Evolutionary conservation across 2,113 vertebrate genomes (phyloP).

Genomic region (Donacobius atricapilla): DNA sequence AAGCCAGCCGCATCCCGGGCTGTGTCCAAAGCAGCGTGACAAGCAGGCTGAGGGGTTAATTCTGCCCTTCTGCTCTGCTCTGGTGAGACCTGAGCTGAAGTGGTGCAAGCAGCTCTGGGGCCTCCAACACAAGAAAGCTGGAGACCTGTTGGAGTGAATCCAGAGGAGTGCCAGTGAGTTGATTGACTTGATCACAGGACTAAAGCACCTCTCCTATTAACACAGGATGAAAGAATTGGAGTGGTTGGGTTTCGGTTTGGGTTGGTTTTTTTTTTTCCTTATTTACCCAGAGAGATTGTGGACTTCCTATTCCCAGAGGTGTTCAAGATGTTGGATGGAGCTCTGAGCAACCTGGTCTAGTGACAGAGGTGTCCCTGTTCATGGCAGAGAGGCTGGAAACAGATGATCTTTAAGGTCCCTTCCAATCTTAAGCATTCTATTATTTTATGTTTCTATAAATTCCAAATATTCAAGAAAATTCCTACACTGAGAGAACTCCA

Average conservation of each 20-base stretch:
- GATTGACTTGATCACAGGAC: not conserved
- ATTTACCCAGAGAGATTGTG: not conserved
- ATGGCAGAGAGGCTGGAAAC: not conserved
- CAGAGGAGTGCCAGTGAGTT: not conserved
- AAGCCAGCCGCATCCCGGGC: not conserved
- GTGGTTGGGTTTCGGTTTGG: not conserved
- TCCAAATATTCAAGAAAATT: not conserved
- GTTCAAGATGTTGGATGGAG: not conserved
- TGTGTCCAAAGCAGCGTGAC: not conserved
- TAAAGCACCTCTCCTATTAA: not conserved
- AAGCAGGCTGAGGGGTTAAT: not conserved
- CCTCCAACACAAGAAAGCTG: not conserved
- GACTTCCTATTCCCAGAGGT: not conserved
- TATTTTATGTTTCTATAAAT: not conserved
- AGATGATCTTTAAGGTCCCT: not conserved
- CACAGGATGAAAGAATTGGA: not conserved
- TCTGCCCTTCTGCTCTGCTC: not conserved
- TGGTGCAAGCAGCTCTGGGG: not conserved
- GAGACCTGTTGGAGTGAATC: not conserved
- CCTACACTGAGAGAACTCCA: not conserved
- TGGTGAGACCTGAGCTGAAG: not conserved
- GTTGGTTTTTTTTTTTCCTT: not conserved
- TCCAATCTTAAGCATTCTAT: not conserved
- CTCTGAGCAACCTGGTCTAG: not conserved
- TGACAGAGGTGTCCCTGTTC: not conserved